Percentiles rank a stretch among this genome's conserved stretches.
These are phyloP conservation scores for Sphecodes monilicornis DNA, from an alignment of 2,888 invertebrate genomes.

Conservation along the genomic window DNA sequence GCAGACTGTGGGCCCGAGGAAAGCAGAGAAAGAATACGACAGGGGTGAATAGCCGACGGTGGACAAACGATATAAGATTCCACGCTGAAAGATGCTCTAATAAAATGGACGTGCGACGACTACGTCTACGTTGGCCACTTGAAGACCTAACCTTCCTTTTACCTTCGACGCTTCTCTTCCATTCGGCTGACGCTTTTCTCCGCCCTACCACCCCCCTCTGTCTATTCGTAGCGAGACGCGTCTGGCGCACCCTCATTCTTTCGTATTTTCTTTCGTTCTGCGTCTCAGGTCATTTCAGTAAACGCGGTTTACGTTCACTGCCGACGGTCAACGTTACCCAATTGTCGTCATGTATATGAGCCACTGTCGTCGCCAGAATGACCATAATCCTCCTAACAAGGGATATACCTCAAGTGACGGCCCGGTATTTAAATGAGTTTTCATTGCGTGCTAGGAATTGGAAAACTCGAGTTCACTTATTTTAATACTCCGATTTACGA, in stretches of 20 bases:
- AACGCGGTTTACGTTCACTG: constrained; percentile 72
- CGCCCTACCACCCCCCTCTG: constrained; percentile 33
- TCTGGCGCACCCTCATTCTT: constrained; percentile 47
- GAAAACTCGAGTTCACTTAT: background rate
- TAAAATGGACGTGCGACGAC: constrained; percentile 80
- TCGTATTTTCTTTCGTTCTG: constrained; percentile 42
- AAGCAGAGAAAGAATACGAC: constrained; percentile 44
- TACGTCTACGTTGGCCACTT: constrained; percentile 73
- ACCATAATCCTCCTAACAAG: background rate
- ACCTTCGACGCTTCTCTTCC: constrained; percentile 64
- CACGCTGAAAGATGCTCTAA: constrained; percentile 80
- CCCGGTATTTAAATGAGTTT: background rate
- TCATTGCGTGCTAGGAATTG: background rate
- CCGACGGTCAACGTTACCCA: constrained; percentile 56
- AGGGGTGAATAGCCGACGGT: constrained; percentile 72
- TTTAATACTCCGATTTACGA: background rate
- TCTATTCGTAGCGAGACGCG: constrained; percentile 45
- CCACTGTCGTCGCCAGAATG: constrained; percentile 19
- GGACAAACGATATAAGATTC: constrained; percentile 81
- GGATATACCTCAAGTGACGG: background rate
- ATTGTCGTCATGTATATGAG: constrained; percentile 46
- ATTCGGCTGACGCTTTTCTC: constrained; percentile 39
- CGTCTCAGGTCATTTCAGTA: constrained; percentile 66
- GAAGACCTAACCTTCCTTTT: constrained; percentile 73
- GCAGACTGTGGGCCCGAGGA: constrained; percentile 32